Percentiles rank a stretch among this genome's conserved stretches.
phyloP scores from a whole-genome alignment of 2,888 invertebrate genomes.

The Lordiphosa andalusiaca region DNA sequence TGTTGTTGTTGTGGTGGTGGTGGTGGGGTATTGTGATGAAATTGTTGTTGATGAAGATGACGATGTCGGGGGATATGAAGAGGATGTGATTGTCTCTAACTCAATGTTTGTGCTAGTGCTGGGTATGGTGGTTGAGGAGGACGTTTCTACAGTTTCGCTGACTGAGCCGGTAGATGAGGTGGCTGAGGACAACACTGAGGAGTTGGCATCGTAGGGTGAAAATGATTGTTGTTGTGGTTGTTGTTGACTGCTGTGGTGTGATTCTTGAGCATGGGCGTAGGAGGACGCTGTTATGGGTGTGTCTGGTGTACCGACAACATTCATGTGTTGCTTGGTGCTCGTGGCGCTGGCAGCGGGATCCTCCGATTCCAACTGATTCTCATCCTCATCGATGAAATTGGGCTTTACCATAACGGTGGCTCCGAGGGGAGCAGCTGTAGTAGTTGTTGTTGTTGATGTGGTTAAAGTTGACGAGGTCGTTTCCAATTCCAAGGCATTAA shows the following conservation, averaged over 20 bases:
- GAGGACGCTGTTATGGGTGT: conserved; percentile 30
- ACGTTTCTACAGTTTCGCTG: conserved; percentile 39
- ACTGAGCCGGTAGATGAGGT: conserved; percentile 29
- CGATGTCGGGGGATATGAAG: conserved; percentile 22
- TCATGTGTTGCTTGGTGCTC: conserved; percentile 21
- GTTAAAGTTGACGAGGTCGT: conserved; percentile 9
- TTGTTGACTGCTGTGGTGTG: conserved; percentile 29
- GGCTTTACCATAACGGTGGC: conserved; percentile 45
- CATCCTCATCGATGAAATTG: conserved; percentile 29
- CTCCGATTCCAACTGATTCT: conserved; percentile 50
- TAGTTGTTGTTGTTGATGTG: neutral
- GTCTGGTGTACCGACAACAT: conserved; percentile 13
- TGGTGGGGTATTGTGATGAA: conserved; percentile 1
- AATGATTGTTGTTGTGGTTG: conserved; percentile 37
- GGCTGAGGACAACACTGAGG: conserved; percentile 35
- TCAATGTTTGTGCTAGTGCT: conserved; percentile 16
- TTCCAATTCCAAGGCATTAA: conserved; percentile 12
- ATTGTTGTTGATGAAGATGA: conserved; percentile 18
- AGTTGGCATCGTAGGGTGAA: conserved; percentile 43
- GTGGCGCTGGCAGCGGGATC: conserved; percentile 51
- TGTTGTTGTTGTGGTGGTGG: conserved; percentile 38
- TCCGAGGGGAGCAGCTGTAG: neutral
- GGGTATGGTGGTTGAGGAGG: conserved; percentile 22
- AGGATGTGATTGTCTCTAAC: conserved; percentile 14
- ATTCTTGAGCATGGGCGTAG: conserved; percentile 23